Evolutionary conservation across 2,888 invertebrate genomes (phyloP).

Genomic region (Sinelater perroti): DNA sequence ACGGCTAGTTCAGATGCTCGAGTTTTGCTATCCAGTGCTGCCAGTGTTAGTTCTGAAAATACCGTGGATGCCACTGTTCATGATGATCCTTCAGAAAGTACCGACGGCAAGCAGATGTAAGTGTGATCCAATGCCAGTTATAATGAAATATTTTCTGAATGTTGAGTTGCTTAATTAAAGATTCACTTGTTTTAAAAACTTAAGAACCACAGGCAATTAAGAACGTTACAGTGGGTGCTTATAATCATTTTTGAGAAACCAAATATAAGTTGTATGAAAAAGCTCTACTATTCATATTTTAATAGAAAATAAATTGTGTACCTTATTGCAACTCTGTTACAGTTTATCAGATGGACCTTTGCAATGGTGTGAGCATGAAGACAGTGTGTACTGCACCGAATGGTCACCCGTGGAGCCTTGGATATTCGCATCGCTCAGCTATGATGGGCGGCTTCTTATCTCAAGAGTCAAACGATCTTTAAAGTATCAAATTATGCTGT

Average conservation of each 20-base stretch:
- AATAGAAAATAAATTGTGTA: no score
- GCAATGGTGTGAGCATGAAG: conserved; percentile 95
- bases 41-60: conserved; percentile 86
- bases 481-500: conserved; percentile 91
- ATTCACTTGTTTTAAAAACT: no score
- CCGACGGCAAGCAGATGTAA: conserved; percentile 65
- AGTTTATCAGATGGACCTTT: conserved; percentile 87
- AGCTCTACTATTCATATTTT: no score
- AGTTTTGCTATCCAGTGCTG: conserved; percentile 87
- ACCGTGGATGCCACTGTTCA: conserved; percentile 64
- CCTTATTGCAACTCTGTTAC: no score
- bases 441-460: conserved; percentile 94
- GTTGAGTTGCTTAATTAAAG: no score
- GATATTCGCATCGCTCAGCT: conserved; percentile 98
- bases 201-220: no score
- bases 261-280: background rate
- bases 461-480: conserved; percentile 93
- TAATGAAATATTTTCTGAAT: background rate
- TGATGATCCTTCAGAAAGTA: conserved; percentile 60
- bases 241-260: conserved; percentile 5
- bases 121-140: no score
- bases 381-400: conserved; percentile 96
- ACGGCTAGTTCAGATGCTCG: conserved; percentile 95
- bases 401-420: conserved; percentile 99
- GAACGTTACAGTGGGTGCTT: no score